Conservation (phyloP, 2,888 invertebrate genomes). For the Yponomeuta cagnagella region DNA sequence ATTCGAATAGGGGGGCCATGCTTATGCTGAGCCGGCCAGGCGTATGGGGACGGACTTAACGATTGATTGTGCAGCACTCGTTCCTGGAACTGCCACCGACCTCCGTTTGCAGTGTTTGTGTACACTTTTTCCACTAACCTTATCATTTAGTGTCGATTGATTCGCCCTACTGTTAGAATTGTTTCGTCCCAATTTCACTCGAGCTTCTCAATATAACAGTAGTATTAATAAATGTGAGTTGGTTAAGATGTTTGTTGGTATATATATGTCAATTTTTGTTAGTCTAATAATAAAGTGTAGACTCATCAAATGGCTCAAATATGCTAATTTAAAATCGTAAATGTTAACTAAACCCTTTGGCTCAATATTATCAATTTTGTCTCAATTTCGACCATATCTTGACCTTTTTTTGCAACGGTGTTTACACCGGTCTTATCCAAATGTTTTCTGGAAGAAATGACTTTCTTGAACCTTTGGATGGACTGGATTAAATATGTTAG, state of each 20-base stretch:
- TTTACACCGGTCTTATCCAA: too few relatives aligned
- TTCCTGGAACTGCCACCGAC: background rate
- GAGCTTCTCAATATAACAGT: too few relatives aligned
- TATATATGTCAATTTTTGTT: too few relatives aligned
- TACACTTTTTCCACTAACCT: slow-evolving; percentile 6
- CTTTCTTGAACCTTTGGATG: too few relatives aligned
- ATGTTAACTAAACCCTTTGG: slow-evolving; percentile 22
- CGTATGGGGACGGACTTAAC: background rate
- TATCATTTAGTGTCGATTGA: background rate
- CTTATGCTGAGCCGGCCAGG: too few relatives aligned
- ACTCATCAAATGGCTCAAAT: slow-evolving; percentile 53
- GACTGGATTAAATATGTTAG: too few relatives aligned
- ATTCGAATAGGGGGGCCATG: too few relatives aligned
- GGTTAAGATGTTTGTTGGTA: too few relatives aligned
- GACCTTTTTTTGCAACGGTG: background rate
- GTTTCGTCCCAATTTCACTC: background rate
- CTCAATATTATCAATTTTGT: background rate
- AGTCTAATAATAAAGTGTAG: slow-evolving; percentile 53
- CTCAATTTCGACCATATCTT: background rate
- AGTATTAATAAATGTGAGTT: too few relatives aligned
- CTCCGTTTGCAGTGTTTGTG: background rate
- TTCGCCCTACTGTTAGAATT: background rate
- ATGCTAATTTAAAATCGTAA: slow-evolving; percentile 46
- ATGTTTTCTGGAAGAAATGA: too few relatives aligned
- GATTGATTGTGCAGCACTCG: slow-evolving; percentile 4